Evolutionary conservation across 1,140 invertebrate species (phyloP).

Genomic region (Brachionus rotundiformis): DNA sequence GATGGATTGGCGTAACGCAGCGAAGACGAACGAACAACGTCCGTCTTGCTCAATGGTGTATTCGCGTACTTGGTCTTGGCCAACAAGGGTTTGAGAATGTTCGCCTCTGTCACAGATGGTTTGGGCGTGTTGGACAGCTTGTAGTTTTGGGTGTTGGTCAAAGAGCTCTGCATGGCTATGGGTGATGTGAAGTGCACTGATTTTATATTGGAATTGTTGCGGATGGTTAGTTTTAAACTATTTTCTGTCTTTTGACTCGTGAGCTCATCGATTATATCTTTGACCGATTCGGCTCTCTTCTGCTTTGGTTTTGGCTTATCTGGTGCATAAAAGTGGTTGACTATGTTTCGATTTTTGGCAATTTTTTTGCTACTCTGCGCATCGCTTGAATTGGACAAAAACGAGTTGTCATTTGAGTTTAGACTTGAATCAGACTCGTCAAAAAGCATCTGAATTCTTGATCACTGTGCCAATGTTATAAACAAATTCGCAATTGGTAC

Average conservation of each 20-base stretch:
- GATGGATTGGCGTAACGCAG: not conserved
- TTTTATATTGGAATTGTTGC: slow-evolving; percentile 30
- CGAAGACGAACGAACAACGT: not conserved
- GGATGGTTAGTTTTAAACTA: not conserved
- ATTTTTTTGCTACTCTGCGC: not conserved
- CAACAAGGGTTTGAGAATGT: not conserved
- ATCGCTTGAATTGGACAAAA: slow-evolving; percentile 42
- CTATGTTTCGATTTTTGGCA: not conserved
- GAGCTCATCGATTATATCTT: not conserved
- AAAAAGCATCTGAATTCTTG: slow-evolving; percentile 31
- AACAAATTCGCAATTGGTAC: not conserved
- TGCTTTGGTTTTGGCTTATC: not conserved
- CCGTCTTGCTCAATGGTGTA: not conserved
- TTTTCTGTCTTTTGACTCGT: slow-evolving; percentile 9
- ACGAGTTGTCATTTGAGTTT: slow-evolving; percentile 23
- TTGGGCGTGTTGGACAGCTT: not conserved
- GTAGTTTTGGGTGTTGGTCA: no score
- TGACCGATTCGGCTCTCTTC: not conserved
- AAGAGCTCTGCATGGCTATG: not conserved
- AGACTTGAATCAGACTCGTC: slow-evolving; percentile 15
- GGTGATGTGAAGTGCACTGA: slow-evolving; percentile 22
- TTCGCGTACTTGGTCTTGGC: not conserved
- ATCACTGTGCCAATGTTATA: not conserved
- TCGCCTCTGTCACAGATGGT: not conserved
- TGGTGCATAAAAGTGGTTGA: slow-evolving; percentile 19